Evolutionary conservation across 2,888 invertebrate species (phyloP), one percentile per base, ranked within the genome.

Genomic region (Sphaeridia pumilis): DNA sequence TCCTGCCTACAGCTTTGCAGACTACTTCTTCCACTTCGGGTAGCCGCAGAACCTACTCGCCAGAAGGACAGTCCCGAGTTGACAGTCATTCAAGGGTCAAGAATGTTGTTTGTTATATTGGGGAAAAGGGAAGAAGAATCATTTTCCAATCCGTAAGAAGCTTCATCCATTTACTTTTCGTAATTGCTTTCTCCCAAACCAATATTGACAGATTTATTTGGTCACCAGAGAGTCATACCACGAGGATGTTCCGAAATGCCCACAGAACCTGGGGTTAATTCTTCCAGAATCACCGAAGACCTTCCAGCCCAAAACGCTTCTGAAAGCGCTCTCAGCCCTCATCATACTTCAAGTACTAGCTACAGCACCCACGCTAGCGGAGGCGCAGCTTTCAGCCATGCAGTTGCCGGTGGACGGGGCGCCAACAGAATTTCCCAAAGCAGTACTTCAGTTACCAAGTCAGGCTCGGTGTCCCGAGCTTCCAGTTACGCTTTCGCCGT

Each of bases 41-140:
- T n/a, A n/a, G n/a, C n/a, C n/a, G n/a, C n/a, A n/a, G n/a, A n/a
- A n/a, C n/a, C n/a, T n/a, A n/a, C n/a, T n/a, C n/a, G n/a, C n/a
- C n/a, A n/a, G n/a, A n/a, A n/a, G n/a, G n/a, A n/a, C n/a, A n/a
- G n/a, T n/a, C n/a, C n/a, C n/a, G n/a, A n/a, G n/a, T n/a, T n/a
- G 58, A 61, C 44, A 56, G 57, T 17, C 63, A 65, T 38, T 58
- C 61, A 3, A 56, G 55, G 20, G 43, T 63, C 26, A 50, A 61
- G 21, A 65, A 65, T 26, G 65, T 65, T 7, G 65, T 65, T n/a
- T 65, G 65, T 43, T 58, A 65, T 43, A 61, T 65, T 7, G 65
- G 65, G n/a, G 63, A 65, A 46, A 65, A 65, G 49, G 65, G 65
- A 14, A 49, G 65, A 4, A 49, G 65, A 10, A 65, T 65, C 24